Evolutionary conservation across 2,113 vertebrate genomes (phyloP).

Genomic region (Coregonus clupeaformis): DNA sequence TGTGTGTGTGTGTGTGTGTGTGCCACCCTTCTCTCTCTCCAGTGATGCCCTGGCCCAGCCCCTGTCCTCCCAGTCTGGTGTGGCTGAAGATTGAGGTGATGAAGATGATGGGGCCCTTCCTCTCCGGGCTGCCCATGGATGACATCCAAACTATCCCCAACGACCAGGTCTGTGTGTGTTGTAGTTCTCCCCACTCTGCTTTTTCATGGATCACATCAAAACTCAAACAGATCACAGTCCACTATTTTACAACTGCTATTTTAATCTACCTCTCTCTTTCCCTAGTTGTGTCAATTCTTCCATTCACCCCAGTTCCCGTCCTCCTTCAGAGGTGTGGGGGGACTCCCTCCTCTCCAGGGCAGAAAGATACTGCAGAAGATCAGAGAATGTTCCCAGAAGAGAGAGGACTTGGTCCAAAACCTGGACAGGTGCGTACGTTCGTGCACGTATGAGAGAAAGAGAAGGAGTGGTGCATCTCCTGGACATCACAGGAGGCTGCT

Average conservation of each 20-base stretch:
- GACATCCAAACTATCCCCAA: constrained; percentile 49
- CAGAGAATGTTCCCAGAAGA: constrained; percentile 26
- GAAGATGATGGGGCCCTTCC: constrained; percentile 58
- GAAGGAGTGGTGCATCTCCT: no score
- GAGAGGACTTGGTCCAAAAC: constrained; percentile 24
- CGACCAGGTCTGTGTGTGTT: constrained; percentile 39
- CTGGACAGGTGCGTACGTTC: constrained; percentile 35
- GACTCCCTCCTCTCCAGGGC: constrained; percentile 9
- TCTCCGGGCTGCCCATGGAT: constrained; percentile 27
- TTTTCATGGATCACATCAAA: no score
- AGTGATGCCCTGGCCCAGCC: neutral
- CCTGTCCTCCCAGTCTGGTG: constrained; percentile 38
- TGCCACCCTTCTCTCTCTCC: neutral
- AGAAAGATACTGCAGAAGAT: constrained; percentile 27
- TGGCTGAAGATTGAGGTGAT: constrained; percentile 50
- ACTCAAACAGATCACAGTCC: no score
- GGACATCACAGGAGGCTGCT: no score
- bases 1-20: no score
- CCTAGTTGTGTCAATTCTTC: constrained; percentile 47
- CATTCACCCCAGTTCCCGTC: constrained; percentile 21
- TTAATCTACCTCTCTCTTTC: neutral
- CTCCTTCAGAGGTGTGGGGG: constrained; percentile 22
- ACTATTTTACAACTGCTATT: neutral
- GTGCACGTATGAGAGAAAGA: no score
- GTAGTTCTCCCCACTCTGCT: no score